Base-by-base conservation (phyloP, 1,140 invertebrate species). In the Lepidostoma basale region DNA sequence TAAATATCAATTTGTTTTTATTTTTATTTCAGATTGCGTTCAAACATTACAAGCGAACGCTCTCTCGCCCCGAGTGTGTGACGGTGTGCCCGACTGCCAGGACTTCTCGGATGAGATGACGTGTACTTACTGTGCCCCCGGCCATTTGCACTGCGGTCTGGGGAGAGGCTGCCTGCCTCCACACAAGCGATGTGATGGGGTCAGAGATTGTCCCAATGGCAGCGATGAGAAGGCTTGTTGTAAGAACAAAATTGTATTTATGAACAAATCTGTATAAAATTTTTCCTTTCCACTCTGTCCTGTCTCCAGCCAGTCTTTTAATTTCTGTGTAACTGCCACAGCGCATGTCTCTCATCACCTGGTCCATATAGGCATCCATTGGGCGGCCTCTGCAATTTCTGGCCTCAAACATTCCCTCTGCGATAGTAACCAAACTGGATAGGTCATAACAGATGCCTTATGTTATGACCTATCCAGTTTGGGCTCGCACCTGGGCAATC, bases 211-310 rank as follows among this genome's bases (percentile, higher is more conserved):
- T 75, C 88, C 91, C 0, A 92, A 94, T 77, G 92, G 90, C 10
- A 91, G 90, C 68, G 94, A 96, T 72, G 94, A 96, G 77, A 86
- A 89, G 75, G 89, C 89, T 74, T 96, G 94, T 75, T 81, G 92
- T 94, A 81, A 90, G 91, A 87, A 14, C 10, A 59, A 25, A 25
- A 64, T 52, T 40, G 12, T 40, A 49, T 30, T 20, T 60, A 33
- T 22, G 39, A 49, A 56, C 28, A 36, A 20, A 26, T 16, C n/a
- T n/a, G n/a, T n/a, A n/a, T n/a, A n/a, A n/a, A n/a, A n/a, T n/a
- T n/a, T n/a, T n/a, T n/a, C n/a, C n/a, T n/a, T n/a, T n/a, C n/a
- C n/a, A n/a, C n/a, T n/a, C n/a, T n/a, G n/a, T n/a, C n/a, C n/a
- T n/a, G n/a, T n/a, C n/a, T n/a, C n/a, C n/a, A n/a, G n/a, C n/a